Evolutionary conservation across 1,140 invertebrate genomes (phyloP).

Genomic region (Temnothorax longispinosus): DNA sequence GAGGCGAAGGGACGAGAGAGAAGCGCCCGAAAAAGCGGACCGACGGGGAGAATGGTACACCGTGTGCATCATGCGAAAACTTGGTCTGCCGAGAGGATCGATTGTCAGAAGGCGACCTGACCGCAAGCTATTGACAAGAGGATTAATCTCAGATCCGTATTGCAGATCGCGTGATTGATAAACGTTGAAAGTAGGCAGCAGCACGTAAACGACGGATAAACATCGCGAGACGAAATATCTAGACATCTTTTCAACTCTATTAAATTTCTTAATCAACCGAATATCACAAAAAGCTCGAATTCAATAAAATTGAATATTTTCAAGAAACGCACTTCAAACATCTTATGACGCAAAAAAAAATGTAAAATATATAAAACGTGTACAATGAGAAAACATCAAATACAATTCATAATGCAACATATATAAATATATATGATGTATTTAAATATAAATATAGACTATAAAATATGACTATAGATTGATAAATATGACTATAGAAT

Average conservation of each 20-base stretch:
- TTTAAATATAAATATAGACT: neutral
- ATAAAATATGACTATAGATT: too few relatives aligned
- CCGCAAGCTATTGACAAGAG: conserved; percentile 5
- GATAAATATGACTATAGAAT: neutral
- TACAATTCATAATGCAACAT: neutral
- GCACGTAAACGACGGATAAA: neutral
- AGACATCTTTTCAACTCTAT: neutral
- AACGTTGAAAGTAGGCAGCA: neutral
- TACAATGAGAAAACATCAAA: neutral
- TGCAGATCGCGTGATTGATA: conserved; percentile 9
- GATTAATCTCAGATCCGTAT: conserved; percentile 30
- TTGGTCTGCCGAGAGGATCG: neutral
- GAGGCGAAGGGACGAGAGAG: neutral
- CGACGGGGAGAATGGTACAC: neutral
- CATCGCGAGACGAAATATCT: neutral
- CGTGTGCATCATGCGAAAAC: neutral
- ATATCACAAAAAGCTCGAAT: neutral
- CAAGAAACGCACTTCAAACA: neutral
- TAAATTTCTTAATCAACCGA: neutral
- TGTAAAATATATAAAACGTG: neutral
- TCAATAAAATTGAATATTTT: neutral
- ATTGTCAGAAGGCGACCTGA: neutral
- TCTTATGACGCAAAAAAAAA: neutral
- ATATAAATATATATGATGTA: neutral
- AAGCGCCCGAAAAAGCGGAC: neutral